Conservation (phyloP, 2,113 vertebrate species). For the Rhinoderma darwinii region DNA sequence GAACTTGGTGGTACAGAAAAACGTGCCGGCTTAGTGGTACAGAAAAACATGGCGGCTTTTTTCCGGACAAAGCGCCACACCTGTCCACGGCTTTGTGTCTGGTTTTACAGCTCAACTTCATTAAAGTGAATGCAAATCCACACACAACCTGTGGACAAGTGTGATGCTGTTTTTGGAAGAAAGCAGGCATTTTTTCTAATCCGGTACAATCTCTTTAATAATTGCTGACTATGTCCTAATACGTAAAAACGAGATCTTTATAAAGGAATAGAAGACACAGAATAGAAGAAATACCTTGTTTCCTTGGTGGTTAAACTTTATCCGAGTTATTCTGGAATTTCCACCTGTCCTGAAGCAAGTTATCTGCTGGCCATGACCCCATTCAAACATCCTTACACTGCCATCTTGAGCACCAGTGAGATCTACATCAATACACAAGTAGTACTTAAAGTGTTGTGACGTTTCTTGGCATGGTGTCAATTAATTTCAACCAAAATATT, state of each 20-base stretch:
- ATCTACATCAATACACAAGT: slow-evolving; percentile 73
- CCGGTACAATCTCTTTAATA: no score
- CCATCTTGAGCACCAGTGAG: slow-evolving; percentile 96
- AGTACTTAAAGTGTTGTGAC: neutral
- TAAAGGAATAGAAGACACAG: neutral
- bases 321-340: slow-evolving; percentile 91
- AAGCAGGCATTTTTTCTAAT: no score
- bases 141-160: no score
- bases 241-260: neutral
- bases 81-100: no score
- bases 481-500: no score
- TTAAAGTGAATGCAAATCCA: no score
- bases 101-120: no score
- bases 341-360: slow-evolving; percentile 94
- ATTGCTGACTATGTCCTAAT: neutral
- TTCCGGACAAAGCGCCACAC: no score
- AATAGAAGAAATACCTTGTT: slow-evolving; percentile 83
- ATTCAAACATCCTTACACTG: slow-evolving; percentile 98
- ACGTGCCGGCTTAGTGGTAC: no score
- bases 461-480: neutral
- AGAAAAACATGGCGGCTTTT: no score
- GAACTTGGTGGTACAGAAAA: no score
- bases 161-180: no score
- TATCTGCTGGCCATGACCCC: slow-evolving; percentile 98
- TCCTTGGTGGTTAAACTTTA: slow-evolving; percentile 96